Evolutionary conservation across 2,888 invertebrate species (phyloP).

Genomic region (Synanthedon andrenaeformis): DNA sequence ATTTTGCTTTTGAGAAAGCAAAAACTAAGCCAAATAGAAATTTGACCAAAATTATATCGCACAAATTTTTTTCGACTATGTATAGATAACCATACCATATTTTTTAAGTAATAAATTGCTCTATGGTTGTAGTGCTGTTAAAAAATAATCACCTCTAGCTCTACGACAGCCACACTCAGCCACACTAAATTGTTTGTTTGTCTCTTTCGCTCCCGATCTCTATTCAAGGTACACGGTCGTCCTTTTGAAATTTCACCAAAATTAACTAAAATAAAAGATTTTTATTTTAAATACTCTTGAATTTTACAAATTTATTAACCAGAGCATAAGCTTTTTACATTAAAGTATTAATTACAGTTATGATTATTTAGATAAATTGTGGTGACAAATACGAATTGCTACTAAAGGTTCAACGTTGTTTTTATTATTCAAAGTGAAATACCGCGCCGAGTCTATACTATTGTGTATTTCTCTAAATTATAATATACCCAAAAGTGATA

Average conservation of each 20-base stretch:
- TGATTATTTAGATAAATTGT: conserved; percentile 51
- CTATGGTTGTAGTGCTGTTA: no score
- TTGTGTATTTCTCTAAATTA: conserved; percentile 1
- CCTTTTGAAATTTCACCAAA: conserved; percentile 33
- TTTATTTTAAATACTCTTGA: conserved; percentile 27
- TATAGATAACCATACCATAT: no score
- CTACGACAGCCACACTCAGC: no score
- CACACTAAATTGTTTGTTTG: conserved; percentile 13
- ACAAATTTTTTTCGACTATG: no score
- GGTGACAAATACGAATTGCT: conserved; percentile 38
- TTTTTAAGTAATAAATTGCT: no score
- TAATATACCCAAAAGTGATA: no score
- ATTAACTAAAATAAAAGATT: conserved; percentile 29
- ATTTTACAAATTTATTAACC: conserved; percentile 12
- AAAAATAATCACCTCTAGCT: no score
- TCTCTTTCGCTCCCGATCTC: conserved; percentile 67
- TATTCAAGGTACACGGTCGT: conserved; percentile 59
- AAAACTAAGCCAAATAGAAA: no score
- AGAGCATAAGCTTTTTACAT: conserved; percentile 10
- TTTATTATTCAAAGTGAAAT: conserved; percentile 38
- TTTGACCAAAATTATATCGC: no score
- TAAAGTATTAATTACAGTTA: conserved; percentile 41
- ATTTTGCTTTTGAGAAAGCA: no score
- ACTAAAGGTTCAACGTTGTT: conserved; percentile 54
- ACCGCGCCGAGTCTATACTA: background rate